Evolutionary conservation across 2,113 vertebrate genomes (phyloP).

Genomic region (Cephalopholis sonnerati): DNA sequence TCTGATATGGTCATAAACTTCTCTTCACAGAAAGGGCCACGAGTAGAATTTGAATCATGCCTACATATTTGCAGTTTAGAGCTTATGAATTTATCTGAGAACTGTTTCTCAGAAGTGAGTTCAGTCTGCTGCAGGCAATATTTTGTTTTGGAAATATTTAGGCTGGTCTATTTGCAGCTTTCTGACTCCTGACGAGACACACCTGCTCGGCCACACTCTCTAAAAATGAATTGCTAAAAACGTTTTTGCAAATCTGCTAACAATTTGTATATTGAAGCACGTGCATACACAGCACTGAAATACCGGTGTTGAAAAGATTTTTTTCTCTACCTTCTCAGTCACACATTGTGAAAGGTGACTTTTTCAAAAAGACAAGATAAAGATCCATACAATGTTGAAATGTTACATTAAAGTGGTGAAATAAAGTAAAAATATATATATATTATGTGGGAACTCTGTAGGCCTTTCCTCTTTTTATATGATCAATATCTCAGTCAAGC

Average conservation of each 20-base stretch:
- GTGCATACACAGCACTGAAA: neutral
- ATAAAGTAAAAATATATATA: too few species aligned
- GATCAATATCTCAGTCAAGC: neutral
- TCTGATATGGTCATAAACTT: neutral
- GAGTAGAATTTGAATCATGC: neutral
- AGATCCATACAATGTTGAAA: neutral
- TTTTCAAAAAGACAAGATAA: neutral
- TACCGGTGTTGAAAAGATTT: neutral
- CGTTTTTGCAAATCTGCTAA: neutral
- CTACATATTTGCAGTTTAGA: neutral
- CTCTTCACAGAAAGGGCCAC: neutral
- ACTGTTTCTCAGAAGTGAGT: neutral
- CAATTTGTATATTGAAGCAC: neutral
- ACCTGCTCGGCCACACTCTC: neutral
- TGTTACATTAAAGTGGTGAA: neutral
- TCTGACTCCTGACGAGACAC: neutral
- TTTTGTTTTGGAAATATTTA: conserved; percentile 42
- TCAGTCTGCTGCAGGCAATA: neutral
- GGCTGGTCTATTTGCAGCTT: conserved; percentile 1
- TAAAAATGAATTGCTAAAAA: neutral
- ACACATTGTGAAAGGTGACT: too few species aligned
- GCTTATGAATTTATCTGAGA: neutral
- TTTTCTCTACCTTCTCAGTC: too few species aligned
- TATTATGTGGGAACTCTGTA: neutral
- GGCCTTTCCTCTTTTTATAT: neutral